These are phyloP conservation scores for Rhopilema esculentum DNA, from an alignment of 30 jellyfish, hydroid and myxozoan genomes.

Conservation along the genomic window DNA sequence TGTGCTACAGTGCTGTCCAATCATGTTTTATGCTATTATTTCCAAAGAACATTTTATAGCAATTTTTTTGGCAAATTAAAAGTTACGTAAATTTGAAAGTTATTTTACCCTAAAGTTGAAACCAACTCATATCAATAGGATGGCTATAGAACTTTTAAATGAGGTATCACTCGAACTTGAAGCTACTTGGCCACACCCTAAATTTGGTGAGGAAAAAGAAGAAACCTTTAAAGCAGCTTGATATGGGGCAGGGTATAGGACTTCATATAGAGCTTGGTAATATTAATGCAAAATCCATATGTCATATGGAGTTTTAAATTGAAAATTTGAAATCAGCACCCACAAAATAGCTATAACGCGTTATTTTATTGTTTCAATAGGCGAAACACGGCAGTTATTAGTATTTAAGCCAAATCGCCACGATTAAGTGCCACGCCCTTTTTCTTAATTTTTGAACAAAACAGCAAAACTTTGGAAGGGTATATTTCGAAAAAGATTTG, in stretches of 20 bases:
- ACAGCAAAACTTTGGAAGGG: not conserved
- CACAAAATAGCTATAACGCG: not conserved
- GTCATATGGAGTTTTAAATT: not conserved
- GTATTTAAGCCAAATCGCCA: not conserved
- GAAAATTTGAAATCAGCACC: not conserved
- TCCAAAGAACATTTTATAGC: not conserved
- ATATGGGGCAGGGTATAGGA: too few species aligned
- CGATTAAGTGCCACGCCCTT: not conserved
- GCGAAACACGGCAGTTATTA: not conserved
- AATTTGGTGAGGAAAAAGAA: not conserved
- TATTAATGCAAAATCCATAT: not conserved
- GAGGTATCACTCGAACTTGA: not conserved
- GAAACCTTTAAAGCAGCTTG: not conserved
- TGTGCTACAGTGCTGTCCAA: not conserved
- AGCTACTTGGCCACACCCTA: not conserved
- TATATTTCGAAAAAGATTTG: not conserved
- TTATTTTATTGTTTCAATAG: not conserved
- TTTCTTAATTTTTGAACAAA: not conserved
- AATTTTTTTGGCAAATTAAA: too few species aligned
- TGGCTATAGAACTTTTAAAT: not conserved
- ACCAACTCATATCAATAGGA: not conserved
- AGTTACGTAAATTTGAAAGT: not conserved
- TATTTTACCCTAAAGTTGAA: not conserved
- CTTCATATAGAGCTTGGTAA: not conserved
- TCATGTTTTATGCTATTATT: not conserved